A percentile compares a stretch with the other conserved stretches of the same genome.
These are phyloP conservation scores for Coendou prehensilis DNA, from an alignment of 2,797 vertebrate species.

Conservation along the genomic window DNA sequence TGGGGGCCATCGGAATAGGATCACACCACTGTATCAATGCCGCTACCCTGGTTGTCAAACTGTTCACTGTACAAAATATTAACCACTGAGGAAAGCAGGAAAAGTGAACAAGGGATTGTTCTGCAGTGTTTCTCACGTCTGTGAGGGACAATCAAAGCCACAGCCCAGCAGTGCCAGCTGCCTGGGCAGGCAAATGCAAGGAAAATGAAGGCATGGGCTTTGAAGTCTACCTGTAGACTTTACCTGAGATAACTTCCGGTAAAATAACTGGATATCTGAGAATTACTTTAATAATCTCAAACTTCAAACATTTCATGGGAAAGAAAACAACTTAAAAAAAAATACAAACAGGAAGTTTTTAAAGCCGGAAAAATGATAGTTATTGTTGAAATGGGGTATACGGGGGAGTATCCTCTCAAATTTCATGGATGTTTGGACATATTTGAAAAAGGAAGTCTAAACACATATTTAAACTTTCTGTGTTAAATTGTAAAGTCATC, in stretches of 20 bases:
- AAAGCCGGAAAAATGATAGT: neutral
- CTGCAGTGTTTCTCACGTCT: neutral
- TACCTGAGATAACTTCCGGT: too few species aligned
- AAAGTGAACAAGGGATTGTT: neutral
- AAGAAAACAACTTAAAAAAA: neutral
- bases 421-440: neutral
- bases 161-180: neutral
- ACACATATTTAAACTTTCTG: neutral
- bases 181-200: too few species aligned
- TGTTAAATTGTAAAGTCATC: neutral
- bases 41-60: neutral
- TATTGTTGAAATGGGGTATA: neutral
- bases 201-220: neutral
- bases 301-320: neutral
- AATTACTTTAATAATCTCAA: neutral
- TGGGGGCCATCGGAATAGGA: neutral
- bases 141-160: neutral
- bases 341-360: neutral
- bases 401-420: neutral
- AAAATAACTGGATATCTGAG: neutral
- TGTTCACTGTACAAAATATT: neutral
- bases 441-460: neutral
- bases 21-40: neutral
- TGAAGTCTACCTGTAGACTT: neutral
- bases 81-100: neutral